Percentiles rank a stretch among this genome's conserved stretches.
Evolutionary conservation across 2,888 invertebrate species (phyloP).

Genomic region (Tryphoninae sp.): DNA sequence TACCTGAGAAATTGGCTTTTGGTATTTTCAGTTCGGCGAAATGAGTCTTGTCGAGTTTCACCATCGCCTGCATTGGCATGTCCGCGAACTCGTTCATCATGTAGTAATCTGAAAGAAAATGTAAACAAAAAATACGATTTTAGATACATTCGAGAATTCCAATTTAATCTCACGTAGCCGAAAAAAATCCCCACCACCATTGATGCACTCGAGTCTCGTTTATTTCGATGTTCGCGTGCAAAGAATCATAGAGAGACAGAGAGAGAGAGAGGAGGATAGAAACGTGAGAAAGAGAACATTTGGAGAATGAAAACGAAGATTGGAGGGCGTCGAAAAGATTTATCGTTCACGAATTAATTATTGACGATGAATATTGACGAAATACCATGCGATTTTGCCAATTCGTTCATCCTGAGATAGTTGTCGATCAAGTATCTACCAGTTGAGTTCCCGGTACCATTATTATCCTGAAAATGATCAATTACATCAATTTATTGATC

Average conservation of each 20-base stretch:
- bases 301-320: background rate
- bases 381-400: slow-evolving; percentile 76
- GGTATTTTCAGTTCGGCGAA: slow-evolving; percentile 75
- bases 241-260: slow-evolving; percentile 12
- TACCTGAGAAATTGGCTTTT: slow-evolving; percentile 70
- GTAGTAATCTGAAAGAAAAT: slow-evolving; percentile 71
- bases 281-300: background rate
- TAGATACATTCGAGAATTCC: slow-evolving; percentile 67
- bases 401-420: slow-evolving; percentile 86
- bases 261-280: background rate
- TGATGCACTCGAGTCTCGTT: slow-evolving; percentile 41
- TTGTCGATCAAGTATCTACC: slow-evolving; percentile 83
- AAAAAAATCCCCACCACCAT: slow-evolving; percentile 57
- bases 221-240: slow-evolving; percentile 49
- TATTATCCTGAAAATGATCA: slow-evolving; percentile 34
- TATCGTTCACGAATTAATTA: slow-evolving; percentile 64
- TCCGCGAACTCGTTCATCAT: slow-evolving; percentile 69
- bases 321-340: background rate
- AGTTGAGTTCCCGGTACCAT: background rate
- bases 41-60: slow-evolving; percentile 65
- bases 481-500: background rate
- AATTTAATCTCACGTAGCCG: slow-evolving; percentile 14
- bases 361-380: slow-evolving; percentile 80
- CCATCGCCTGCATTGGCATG: slow-evolving; percentile 72
- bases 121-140: slow-evolving; percentile 63